These are phyloP conservation scores for Coenonympha glycerion DNA, from an alignment of 2,888 invertebrate species.

Conservation along the genomic window DNA sequence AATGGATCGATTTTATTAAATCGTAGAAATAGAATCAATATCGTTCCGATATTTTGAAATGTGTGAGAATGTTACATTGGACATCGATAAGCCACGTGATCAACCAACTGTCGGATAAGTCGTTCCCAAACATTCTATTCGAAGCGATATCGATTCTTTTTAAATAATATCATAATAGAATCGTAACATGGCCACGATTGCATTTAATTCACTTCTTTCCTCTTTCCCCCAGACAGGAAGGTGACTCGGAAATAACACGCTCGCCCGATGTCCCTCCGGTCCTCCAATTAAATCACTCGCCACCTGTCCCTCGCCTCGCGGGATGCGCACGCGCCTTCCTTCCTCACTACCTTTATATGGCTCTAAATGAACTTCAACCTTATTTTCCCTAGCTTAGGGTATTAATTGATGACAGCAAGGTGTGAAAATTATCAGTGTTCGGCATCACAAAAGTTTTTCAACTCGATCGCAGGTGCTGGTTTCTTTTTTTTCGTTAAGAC, in stretches of 20 bases:
- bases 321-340: slow-evolving; percentile 42
- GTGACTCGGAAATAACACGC: slow-evolving; percentile 6
- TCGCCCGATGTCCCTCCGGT: slow-evolving; percentile 36
- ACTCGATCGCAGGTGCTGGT: slow-evolving; percentile 28
- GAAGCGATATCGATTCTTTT: too few relatives aligned
- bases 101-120: too few relatives aligned
- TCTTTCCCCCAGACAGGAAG: slow-evolving; percentile 6
- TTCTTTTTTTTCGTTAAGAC: slow-evolving; percentile 19
- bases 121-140: too few relatives aligned
- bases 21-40: too few relatives aligned
- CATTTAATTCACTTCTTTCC: neutral
- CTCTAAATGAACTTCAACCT: slow-evolving; percentile 1
- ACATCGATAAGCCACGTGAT: too few relatives aligned
- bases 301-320: slow-evolving; percentile 47
- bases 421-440: slow-evolving; percentile 23
- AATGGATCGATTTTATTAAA: too few relatives aligned
- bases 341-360: slow-evolving; percentile 9
- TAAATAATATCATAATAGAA: too few relatives aligned
- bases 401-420: neutral
- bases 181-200: too few relatives aligned
- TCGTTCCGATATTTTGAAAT: too few relatives aligned
- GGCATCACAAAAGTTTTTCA: slow-evolving; percentile 26
- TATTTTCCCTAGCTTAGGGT: neutral
- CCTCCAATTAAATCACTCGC: slow-evolving; percentile 59
- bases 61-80: too few relatives aligned